Conservation (phyloP, 1,140 invertebrate species). For the Oncopodura yosiiana region DNA sequence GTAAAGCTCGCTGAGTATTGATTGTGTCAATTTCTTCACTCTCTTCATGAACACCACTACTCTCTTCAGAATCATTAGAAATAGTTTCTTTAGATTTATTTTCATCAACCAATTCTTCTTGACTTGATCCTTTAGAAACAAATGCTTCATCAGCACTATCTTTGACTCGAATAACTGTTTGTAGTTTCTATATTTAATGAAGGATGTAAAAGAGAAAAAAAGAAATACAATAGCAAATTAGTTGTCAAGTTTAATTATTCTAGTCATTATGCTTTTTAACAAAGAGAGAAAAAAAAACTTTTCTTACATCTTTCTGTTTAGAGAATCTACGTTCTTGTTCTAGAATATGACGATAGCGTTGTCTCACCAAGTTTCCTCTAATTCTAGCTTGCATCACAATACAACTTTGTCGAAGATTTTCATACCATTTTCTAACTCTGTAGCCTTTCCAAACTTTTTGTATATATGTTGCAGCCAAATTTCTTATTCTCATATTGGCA, state of each 20-base stretch:
- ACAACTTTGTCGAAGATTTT: constrained; percentile 50
- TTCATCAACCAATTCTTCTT: constrained; percentile 48
- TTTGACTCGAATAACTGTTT: constrained; percentile 20
- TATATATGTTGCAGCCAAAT: constrained; percentile 59
- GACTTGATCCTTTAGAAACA: constrained; percentile 48
- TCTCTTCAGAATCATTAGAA: constrained; percentile 37
- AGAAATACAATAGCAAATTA: neutral
- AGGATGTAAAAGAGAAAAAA: constrained; percentile 1
- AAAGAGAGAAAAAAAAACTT: neutral
- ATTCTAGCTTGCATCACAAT: constrained; percentile 62
- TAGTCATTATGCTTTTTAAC: neutral
- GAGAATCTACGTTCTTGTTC: constrained; percentile 34
- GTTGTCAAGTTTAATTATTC: neutral
- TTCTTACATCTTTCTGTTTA: constrained; percentile 23
- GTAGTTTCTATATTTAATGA: constrained; percentile 23
- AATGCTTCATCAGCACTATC: constrained; percentile 44
- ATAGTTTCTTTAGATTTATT: constrained; percentile 7
- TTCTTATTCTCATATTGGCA: constrained; percentile 39
- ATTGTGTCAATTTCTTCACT: constrained; percentile 42
- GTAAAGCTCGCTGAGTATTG: constrained; percentile 1
- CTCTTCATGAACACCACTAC: constrained; percentile 50
- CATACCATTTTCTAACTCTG: constrained; percentile 54
- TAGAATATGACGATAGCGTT: constrained; percentile 43
- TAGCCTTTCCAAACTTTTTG: constrained; percentile 65
- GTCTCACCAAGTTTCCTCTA: constrained; percentile 51